Base-by-base conservation (phyloP, 2,797 vertebrate genomes). In the Pipistrellus nathusii region DNA sequence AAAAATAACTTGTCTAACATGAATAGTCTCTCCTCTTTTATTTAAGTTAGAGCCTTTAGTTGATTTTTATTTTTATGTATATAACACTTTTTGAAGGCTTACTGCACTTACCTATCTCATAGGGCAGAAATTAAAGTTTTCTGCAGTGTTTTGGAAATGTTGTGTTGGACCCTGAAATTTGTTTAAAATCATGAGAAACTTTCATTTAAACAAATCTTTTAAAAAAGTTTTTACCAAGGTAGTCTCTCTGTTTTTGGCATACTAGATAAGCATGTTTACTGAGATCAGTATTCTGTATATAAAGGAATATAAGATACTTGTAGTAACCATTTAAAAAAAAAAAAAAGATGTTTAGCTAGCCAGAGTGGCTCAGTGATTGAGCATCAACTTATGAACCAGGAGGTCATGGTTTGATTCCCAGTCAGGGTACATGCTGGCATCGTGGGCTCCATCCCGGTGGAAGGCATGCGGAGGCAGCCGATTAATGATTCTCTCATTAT, bases 121-220 rank as follows among this genome's bases (percentile, higher is more conserved):
- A 44, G n/a, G 8, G 11, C 46, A 21, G 35, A 30, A 44, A 77
- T 89, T 85, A 86, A 83, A 86, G 25, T 78, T 91, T 46, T 71
- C 62, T 92, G 41, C 30, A 81, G 0, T 93, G 46, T 64, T 73
- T 88, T 86, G n/a, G 68, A 82, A 44, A 88, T 76, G 88, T 94
- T 68, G 44, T 66, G 30, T 87, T 87, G 64, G 27, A 46, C 62
- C 25, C 48, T 76, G 13, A 88, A 92, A 75, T 38, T 41, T 86
- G 32, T 81, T 85, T 57, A 77, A 32, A 85, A 85, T 85, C 62
- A 32, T 85, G 51, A 81, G 72, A 53, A 94, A 46, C 46, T 91
- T 96, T 82, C 2, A 78, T 93, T 89, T 93, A 83, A 78, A 69
- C 23, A 86, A 72, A 92, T 93, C 44, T 84, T 27, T 38, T 85